Evolutionary conservation across 2,797 vertebrate species (phyloP).

Genomic region (Gouania willdenowi): DNA sequence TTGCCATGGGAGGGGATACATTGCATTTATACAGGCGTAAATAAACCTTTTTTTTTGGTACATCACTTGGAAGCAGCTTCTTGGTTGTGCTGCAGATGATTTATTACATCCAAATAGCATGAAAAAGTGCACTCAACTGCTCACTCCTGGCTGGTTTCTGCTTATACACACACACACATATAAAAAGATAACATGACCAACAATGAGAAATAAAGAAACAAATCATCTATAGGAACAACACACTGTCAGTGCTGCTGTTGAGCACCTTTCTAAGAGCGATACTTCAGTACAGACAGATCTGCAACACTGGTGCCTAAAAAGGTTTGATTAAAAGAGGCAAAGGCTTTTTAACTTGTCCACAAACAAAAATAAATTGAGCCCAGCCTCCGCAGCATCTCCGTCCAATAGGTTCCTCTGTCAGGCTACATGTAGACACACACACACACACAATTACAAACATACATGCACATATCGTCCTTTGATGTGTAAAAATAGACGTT

Average conservation of each 20-base stretch:
- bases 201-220: slow-evolving; percentile 7
- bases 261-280: slow-evolving; percentile 13
- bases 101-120: slow-evolving; percentile 23
- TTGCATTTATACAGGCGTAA: slow-evolving; percentile 73
- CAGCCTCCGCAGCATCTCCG: slow-evolving; percentile 28
- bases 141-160: slow-evolving; percentile 22
- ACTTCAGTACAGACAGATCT: slow-evolving; percentile 31
- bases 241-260: slow-evolving; percentile 24
- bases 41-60: slow-evolving; percentile 68
- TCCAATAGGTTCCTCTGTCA: slow-evolving; percentile 33
- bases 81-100: slow-evolving; percentile 34
- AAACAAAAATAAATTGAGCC: slow-evolving; percentile 57
- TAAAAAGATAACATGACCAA: slow-evolving; percentile 31
- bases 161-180: slow-evolving; percentile 23
- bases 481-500: slow-evolving; percentile 73
- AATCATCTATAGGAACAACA: slow-evolving; percentile 8
- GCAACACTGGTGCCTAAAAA: slow-evolving; percentile 44
- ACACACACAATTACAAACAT: slow-evolving; percentile 34
- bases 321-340: slow-evolving; percentile 43
- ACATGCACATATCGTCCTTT: slow-evolving; percentile 59
- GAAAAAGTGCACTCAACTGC: slow-evolving; percentile 55
- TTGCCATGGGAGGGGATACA: slow-evolving; percentile 61
- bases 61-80: slow-evolving; percentile 60
- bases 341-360: slow-evolving; percentile 57
- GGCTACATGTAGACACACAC: slow-evolving; percentile 52